A percentile compares a stretch with the other conserved stretches of the same genome.
phyloP scores from a whole-genome alignment of 1,140 invertebrate genomes.

The Drosophila pachea region DNA sequence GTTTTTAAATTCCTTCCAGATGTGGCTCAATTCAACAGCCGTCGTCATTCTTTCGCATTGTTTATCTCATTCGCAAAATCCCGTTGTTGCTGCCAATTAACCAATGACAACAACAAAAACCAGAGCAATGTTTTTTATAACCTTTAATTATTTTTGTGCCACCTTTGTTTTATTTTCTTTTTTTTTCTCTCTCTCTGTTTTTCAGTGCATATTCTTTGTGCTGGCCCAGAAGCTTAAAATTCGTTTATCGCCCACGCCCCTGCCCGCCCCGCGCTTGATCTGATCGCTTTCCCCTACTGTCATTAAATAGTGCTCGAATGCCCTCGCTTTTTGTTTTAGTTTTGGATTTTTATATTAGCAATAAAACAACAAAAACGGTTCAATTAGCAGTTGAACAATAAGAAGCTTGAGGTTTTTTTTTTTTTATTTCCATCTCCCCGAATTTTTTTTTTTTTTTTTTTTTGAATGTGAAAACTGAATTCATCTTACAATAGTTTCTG shows the following conservation, averaged over 20 bases:
- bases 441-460: not conserved
- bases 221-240: constrained; percentile 62
- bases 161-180: constrained; percentile 33
- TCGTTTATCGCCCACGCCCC: not conserved
- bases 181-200: too few relatives aligned
- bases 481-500: constrained; percentile 22
- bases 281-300: constrained; percentile 20
- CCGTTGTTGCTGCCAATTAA: constrained; percentile 70
- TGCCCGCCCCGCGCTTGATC: not conserved
- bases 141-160: constrained; percentile 68
- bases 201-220: constrained; percentile 54
- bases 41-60: constrained; percentile 65
- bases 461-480: constrained; percentile 11
- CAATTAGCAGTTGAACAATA: constrained; percentile 53
- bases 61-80: constrained; percentile 74
- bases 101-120: constrained; percentile 35
- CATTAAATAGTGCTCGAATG: constrained; percentile 57
- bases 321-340: constrained; percentile 31
- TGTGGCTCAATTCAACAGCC: constrained; percentile 28
- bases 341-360: constrained; percentile 41
- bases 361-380: constrained; percentile 55
- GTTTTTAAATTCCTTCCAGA: constrained; percentile 5
- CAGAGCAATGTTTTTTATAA: constrained; percentile 40
- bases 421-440: too few relatives aligned
- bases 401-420: not conserved